A percentile compares a stretch with the other conserved stretches of the same genome.
Conservation (phyloP, 2,888 invertebrate genomes). For the Trichopria drosophilae region DNA sequence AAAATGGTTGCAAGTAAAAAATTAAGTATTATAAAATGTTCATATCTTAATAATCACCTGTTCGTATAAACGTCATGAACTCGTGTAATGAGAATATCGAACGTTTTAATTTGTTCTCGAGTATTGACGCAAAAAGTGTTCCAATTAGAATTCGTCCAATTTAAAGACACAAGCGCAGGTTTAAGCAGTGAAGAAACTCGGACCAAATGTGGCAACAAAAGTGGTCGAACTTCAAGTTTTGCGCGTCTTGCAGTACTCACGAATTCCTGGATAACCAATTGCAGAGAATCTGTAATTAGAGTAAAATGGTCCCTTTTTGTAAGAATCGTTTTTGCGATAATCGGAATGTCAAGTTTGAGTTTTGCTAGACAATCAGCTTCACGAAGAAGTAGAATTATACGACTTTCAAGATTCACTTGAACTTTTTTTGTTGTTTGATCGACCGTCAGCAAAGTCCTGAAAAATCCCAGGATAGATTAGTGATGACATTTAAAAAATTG, state of each 20-base stretch:
- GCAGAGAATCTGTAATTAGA: slow-evolving; percentile 73
- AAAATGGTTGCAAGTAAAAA: neutral
- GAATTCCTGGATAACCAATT: slow-evolving; percentile 80
- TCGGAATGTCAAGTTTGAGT: slow-evolving; percentile 78
- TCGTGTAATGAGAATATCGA: slow-evolving; percentile 75
- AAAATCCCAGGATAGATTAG: neutral
- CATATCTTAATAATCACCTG: slow-evolving; percentile 39
- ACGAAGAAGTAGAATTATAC: slow-evolving; percentile 74
- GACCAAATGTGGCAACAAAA: slow-evolving; percentile 85
- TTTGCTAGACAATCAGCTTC: slow-evolving; percentile 86
- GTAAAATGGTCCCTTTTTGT: slow-evolving; percentile 78
- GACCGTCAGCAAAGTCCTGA: slow-evolving; percentile 65
- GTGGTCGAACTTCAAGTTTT: slow-evolving; percentile 84
- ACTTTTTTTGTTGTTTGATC: slow-evolving; percentile 68
- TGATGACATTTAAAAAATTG: too few relatives aligned
- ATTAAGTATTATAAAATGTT: neutral
- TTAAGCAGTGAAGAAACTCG: slow-evolving; percentile 79
- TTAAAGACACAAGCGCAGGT: slow-evolving; percentile 78
- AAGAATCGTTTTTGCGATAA: slow-evolving; percentile 77
- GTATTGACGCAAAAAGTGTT: slow-evolving; percentile 75
- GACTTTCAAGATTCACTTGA: slow-evolving; percentile 76
- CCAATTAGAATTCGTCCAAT: slow-evolving; percentile 88
- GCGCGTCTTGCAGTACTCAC: slow-evolving; percentile 73
- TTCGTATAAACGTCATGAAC: slow-evolving; percentile 90
- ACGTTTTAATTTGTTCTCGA: slow-evolving; percentile 76